A percentile compares a stretch with the other conserved stretches of the same genome.
phyloP scores from a whole-genome alignment of 2,113 vertebrate genomes.

The Andinoacara biseriatus region DNA sequence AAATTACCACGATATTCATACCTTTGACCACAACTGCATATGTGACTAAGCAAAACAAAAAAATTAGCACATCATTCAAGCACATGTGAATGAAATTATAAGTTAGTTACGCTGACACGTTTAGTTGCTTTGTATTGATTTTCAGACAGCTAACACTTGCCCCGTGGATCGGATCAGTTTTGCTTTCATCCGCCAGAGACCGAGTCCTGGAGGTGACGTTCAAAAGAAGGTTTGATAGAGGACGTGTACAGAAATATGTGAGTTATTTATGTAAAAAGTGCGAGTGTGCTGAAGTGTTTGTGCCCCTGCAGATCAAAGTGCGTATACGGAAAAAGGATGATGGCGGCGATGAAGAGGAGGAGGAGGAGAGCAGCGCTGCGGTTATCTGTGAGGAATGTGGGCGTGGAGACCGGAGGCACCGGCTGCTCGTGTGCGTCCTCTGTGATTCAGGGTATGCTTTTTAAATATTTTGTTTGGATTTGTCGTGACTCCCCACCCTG shows the following conservation, averaged over 20 bases:
- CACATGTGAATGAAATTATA: neutral
- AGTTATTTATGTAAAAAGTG: neutral
- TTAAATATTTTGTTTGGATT: neutral
- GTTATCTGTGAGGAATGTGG: constrained; percentile 70
- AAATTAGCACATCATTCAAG: too few relatives aligned
- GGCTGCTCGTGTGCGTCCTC: constrained; percentile 46
- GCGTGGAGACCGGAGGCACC: constrained; percentile 48
- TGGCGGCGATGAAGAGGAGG: constrained; percentile 34
- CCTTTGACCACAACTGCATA: too few relatives aligned
- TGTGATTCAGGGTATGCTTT: constrained; percentile 67
- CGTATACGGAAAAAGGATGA: neutral
- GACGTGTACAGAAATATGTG: neutral
- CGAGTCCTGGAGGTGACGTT: constrained; percentile 27
- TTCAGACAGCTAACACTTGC: constrained; percentile 63
- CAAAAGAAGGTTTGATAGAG: constrained; percentile 36
- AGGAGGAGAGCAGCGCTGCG: constrained; percentile 15
- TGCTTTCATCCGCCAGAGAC: constrained; percentile 53
- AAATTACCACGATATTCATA: too few relatives aligned
- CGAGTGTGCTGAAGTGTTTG: constrained; percentile 1
- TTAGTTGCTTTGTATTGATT: neutral
- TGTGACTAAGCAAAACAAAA: too few relatives aligned
- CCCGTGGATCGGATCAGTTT: constrained; percentile 68
- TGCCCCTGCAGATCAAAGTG: constrained; percentile 55
- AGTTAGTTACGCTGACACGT: neutral
- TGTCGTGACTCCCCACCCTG: neutral